phyloP scores from a whole-genome alignment of 1,140 invertebrate genomes.

The Nixonia krombeini region DNA sequence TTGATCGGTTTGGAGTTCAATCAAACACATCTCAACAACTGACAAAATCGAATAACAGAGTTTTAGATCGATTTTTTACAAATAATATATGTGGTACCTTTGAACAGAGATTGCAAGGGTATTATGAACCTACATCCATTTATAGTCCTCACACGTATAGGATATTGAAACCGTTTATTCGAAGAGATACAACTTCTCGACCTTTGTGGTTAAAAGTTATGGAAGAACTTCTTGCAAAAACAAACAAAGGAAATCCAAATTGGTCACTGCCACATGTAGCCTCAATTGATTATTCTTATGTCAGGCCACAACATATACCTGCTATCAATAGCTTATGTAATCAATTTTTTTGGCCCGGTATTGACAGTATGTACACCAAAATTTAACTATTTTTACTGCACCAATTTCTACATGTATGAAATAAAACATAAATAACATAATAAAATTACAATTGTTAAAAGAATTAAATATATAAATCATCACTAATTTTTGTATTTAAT shows the following conservation, averaged over 20 bases:
- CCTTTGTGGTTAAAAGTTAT: slow-evolving; percentile 82
- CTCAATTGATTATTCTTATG: slow-evolving; percentile 88
- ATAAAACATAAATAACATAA: neutral
- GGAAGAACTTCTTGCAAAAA: slow-evolving; percentile 77
- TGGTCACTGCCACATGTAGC: slow-evolving; percentile 65
- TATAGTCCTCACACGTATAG: slow-evolving; percentile 77
- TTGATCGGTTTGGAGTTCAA: slow-evolving; percentile 66
- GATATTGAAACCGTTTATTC: slow-evolving; percentile 84
- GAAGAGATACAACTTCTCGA: slow-evolving; percentile 75
- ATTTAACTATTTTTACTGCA: neutral
- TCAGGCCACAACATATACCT: slow-evolving; percentile 88
- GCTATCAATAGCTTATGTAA: slow-evolving; percentile 87
- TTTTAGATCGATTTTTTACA: slow-evolving; percentile 68
- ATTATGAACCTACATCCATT: slow-evolving; percentile 71
- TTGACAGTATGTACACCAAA: slow-evolving; percentile 84
- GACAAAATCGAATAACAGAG: slow-evolving; percentile 46
- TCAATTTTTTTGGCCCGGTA: slow-evolving; percentile 91
- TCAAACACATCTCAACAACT: slow-evolving; percentile 22
- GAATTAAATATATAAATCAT: neutral
- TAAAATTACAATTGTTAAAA: neutral
- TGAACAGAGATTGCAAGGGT: slow-evolving; percentile 71
- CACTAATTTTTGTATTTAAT: slow-evolving; percentile 24
- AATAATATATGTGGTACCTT: slow-evolving; percentile 58
- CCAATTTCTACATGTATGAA: neutral
- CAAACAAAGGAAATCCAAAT: slow-evolving; percentile 73